Evolutionary conservation across 2,113 vertebrate genomes (phyloP).

Genomic region (Gorsachius goisagi): DNA sequence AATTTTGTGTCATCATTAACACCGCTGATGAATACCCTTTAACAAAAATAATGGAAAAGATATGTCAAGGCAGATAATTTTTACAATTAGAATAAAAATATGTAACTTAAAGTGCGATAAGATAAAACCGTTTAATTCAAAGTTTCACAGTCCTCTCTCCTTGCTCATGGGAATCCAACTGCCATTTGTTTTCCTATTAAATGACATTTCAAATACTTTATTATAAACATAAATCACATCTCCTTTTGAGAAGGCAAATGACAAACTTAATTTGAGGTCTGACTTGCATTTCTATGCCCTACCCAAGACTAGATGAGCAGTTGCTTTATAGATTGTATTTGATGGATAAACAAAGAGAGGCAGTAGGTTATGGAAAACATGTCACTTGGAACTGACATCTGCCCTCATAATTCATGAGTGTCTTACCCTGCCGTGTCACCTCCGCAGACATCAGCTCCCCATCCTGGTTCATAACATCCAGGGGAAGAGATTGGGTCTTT

Average conservation of each 20-base stretch:
- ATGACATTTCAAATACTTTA: constrained; percentile 80
- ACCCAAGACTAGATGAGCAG: constrained; percentile 66
- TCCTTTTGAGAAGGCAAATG: constrained; percentile 73
- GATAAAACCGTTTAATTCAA: constrained; percentile 70
- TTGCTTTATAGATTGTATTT: constrained; percentile 69
- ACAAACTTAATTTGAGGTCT: constrained; percentile 76
- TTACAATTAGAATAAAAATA: constrained; percentile 81
- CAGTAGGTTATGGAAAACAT: constrained; percentile 58
- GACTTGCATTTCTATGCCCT: constrained; percentile 62
- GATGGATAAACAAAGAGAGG: constrained; percentile 74
- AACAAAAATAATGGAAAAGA: constrained; percentile 76
- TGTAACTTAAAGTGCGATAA: constrained; percentile 67
- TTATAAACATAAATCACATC: constrained; percentile 80
- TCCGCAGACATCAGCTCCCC: constrained; percentile 55
- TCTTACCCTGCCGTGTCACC: constrained; percentile 65
- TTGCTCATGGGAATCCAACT: constrained; percentile 56
- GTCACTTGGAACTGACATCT: constrained; percentile 74
- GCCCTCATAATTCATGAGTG: constrained; percentile 63
- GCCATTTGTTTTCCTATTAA: constrained; percentile 81
- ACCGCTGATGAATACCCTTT: constrained; percentile 75
- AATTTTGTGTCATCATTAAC: constrained; percentile 82
- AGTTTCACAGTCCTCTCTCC: constrained; percentile 48
- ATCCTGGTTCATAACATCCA: not conserved
- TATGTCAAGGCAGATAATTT: constrained; percentile 77
- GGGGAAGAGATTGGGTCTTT: not conserved